phyloP scores from a whole-genome alignment of 1,140 invertebrate species.

The Drosophila virilis region DNA sequence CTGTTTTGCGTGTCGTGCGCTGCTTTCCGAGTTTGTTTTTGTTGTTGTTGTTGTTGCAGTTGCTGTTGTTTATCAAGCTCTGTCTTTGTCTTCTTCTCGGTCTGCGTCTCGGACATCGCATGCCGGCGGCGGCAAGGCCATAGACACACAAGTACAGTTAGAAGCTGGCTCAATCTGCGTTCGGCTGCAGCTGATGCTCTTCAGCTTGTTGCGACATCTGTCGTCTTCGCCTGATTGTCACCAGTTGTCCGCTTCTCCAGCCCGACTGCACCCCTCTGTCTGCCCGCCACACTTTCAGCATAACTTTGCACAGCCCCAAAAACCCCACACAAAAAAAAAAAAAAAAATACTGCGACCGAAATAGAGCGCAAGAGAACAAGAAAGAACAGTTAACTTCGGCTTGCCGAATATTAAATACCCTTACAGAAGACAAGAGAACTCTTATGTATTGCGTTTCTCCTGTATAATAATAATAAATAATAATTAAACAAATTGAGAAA shows the following conservation, averaged over 20 bases:
- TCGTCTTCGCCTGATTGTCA: slow-evolving; percentile 50
- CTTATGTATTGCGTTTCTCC: too few species aligned
- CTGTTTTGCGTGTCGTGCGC: slow-evolving; percentile 77
- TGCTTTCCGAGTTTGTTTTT: slow-evolving; percentile 34
- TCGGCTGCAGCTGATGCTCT: slow-evolving; percentile 3
- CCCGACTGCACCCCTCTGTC: background rate
- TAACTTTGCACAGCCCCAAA: slow-evolving; percentile 19
- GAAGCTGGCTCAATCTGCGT: slow-evolving; percentile 39
- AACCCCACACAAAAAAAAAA: slow-evolving; percentile 42
- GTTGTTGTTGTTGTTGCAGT: slow-evolving; percentile 25
- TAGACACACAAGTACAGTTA: slow-evolving; percentile 54
- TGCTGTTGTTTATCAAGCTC: slow-evolving; percentile 53
- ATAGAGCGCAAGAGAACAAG: background rate
- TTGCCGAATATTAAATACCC: background rate
- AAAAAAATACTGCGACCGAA: background rate
- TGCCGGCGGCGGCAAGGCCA: slow-evolving; percentile 54
- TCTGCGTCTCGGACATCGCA: slow-evolving; percentile 19
- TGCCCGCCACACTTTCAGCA: background rate
- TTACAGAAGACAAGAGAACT: background rate
- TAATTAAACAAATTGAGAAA: too few species aligned
- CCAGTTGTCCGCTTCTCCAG: background rate
- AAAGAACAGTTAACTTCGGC: background rate
- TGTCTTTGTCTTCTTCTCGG: slow-evolving; percentile 43
- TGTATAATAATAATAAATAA: too few species aligned
- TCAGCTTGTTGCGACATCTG: slow-evolving; percentile 48